Evolutionary conservation across 2,113 vertebrate genomes (phyloP), one percentile per base, ranked within the genome.

Genomic region (Narcine bancroftii): DNA sequence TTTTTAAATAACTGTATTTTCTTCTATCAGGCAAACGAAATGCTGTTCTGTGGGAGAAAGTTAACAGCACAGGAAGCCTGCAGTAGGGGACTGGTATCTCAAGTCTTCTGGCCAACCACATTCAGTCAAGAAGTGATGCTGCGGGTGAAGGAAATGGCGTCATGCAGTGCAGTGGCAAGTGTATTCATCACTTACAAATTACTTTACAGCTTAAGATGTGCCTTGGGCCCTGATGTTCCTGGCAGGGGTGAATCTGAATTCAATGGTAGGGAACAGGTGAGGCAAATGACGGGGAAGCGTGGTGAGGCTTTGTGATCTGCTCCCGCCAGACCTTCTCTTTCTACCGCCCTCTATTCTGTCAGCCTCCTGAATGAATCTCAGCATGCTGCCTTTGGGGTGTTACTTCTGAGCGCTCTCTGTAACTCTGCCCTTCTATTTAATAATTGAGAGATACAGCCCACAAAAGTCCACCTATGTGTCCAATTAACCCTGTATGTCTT

Each of bases 61-160:
- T 96, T 99, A 53, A 99, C 98, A 0, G 98, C 98, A 13, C 98
- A 99, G 94, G 98, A 99, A 94, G 98, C 98, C 0, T 99, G 98
- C 94, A 98, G 97, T 95, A 95, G 98, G 93, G 98, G 98, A 47
- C 95, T 99, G 15, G 98, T 99, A 92, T 99, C 98, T 0, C 98
- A 99, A 94, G 98, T 99, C 92, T 99, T 99, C 94, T 99, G 98
- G 98, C 98, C 98, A n/a, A 99, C 97, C 50, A 99, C 98, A 0
- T 99, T 99, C 94, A 99, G 98, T 94, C 98, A 99, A 94, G 98
- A 99, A 94, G 98, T 99, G 93, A 98, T 99, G 98, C 94, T 99
- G 36, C 96, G 98, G 21, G 98, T 99, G 93, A 99, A 97, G 93
- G 98, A 99, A 95, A 99, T 99, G 98, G 98, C 98, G 0, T 96